Percentiles rank a stretch among this genome's conserved stretches.
Conservation (phyloP, 1,140 invertebrate genomes). For the Drosophila neocordata region DNA sequence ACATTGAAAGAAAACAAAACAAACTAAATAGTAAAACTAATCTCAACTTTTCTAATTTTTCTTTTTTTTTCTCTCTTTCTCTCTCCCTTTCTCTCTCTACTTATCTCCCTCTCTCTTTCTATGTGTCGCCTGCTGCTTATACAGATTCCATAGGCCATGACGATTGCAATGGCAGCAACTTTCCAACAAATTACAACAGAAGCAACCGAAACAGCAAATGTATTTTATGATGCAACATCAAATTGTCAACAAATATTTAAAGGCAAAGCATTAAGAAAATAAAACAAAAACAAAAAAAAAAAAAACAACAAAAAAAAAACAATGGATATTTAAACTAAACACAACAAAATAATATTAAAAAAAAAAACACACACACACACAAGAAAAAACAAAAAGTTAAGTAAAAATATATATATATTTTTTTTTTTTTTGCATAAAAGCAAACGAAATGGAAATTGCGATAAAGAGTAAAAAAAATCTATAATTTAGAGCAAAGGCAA, state of each 20-base stretch:
- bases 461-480: slow-evolving; percentile 3
- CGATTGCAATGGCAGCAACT: slow-evolving; percentile 86
- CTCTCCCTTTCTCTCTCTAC: not conserved
- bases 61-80: slow-evolving; percentile 15
- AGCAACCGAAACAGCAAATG: slow-evolving; percentile 74
- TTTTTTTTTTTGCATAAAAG: slow-evolving; percentile 17
- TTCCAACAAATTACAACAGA: slow-evolving; percentile 78
- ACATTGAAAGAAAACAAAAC: not conserved
- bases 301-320: no score
- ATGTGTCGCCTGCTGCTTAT: not conserved
- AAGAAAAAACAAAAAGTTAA: slow-evolving; percentile 26
- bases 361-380: slow-evolving; percentile 35
- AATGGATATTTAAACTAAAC: slow-evolving; percentile 21
- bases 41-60: slow-evolving; percentile 62
- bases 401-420: slow-evolving; percentile 25
- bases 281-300: slow-evolving; percentile 32
- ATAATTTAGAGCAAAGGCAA: slow-evolving; percentile 1
- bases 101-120: not conserved
- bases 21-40: slow-evolving; percentile 53
- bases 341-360: slow-evolving; percentile 45
- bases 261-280: slow-evolving; percentile 66
- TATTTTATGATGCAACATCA: slow-evolving; percentile 82
- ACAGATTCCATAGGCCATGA: slow-evolving; percentile 90
- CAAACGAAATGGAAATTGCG: slow-evolving; percentile 21
- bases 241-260: slow-evolving; percentile 77